phyloP scores from a whole-genome alignment of 2,888 invertebrate genomes.

The Polydrusus cervinus region DNA sequence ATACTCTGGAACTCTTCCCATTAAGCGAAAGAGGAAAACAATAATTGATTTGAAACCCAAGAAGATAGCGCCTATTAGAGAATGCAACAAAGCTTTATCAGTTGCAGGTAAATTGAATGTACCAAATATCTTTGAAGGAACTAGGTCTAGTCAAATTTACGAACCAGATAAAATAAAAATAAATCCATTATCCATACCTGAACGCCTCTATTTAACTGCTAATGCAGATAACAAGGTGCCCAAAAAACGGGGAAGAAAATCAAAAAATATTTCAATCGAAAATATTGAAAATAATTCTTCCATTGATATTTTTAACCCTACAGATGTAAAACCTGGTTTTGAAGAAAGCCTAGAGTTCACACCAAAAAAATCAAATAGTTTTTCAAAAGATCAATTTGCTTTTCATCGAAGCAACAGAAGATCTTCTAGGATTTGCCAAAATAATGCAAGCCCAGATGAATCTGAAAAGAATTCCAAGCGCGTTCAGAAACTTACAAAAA shows the following conservation, averaged over 20 bases:
- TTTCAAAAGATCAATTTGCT: not conserved
- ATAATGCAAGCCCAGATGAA: not conserved
- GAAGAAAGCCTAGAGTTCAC: not conserved
- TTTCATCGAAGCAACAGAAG: constrained; percentile 9
- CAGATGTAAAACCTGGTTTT: not conserved
- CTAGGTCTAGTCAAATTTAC: not conserved
- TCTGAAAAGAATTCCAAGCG: too few species aligned
- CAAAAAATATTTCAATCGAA: not conserved
- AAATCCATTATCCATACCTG: not conserved
- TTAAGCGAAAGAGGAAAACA: not conserved
- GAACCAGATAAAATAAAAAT: not conserved
- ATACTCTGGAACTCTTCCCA: not conserved
- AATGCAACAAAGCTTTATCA: not conserved
- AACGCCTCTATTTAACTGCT: not conserved
- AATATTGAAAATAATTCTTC: not conserved
- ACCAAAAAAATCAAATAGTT: constrained; percentile 7
- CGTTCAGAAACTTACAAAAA: not conserved
- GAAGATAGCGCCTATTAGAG: not conserved
- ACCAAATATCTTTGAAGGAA: not conserved
- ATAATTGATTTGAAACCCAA: constrained; percentile 6
- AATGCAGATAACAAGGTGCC: not conserved
- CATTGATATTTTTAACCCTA: not conserved
- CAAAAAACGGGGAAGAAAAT: not conserved
- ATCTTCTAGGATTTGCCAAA: not conserved
- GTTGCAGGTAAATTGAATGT: too few species aligned